A percentile compares a stretch with the other conserved stretches of the same genome.
These are phyloP conservation scores for Desmophyllum pertusum DNA, from an alignment of 92 coral and sea anemone species.

Conservation along the genomic window DNA sequence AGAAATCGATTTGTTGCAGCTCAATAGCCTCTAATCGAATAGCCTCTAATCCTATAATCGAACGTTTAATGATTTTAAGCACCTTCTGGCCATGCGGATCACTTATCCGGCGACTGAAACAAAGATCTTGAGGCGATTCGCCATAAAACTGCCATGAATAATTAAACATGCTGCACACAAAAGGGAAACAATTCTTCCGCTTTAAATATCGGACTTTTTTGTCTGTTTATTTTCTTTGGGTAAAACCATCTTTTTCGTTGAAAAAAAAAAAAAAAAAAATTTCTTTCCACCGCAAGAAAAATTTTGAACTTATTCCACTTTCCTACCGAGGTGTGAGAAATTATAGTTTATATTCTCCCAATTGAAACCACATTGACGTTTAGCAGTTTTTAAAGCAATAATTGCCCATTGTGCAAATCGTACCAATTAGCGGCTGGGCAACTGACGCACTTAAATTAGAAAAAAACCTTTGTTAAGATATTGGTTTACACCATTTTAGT, in stretches of 20 bases:
- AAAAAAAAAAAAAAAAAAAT: no score
- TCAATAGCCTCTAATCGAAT: not conserved
- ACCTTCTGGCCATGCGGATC: not conserved
- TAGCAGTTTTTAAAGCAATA: not conserved
- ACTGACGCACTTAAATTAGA: not conserved
- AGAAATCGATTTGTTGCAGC: not conserved
- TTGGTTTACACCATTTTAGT: no score
- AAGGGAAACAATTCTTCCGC: constrained; percentile 6
- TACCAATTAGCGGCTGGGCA: not conserved
- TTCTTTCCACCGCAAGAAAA: not conserved
- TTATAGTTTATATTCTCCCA: not conserved
- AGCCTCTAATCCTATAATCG: not conserved
- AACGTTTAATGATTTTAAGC: not conserved
- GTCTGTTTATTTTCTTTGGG: no score
- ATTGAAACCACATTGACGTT: not conserved
- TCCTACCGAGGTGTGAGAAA: not conserved
- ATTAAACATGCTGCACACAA: not conserved
- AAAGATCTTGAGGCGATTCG: not conserved
- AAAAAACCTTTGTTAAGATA: not conserved
- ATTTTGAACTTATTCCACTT: not conserved
- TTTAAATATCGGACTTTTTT: no score
- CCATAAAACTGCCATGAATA: not conserved
- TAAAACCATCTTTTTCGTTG: not conserved
- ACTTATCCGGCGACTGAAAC: not conserved
- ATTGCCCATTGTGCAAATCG: not conserved